Evolutionary conservation across 2,113 vertebrate species (phyloP).

Genomic region (Atlantisia rogersi): DNA sequence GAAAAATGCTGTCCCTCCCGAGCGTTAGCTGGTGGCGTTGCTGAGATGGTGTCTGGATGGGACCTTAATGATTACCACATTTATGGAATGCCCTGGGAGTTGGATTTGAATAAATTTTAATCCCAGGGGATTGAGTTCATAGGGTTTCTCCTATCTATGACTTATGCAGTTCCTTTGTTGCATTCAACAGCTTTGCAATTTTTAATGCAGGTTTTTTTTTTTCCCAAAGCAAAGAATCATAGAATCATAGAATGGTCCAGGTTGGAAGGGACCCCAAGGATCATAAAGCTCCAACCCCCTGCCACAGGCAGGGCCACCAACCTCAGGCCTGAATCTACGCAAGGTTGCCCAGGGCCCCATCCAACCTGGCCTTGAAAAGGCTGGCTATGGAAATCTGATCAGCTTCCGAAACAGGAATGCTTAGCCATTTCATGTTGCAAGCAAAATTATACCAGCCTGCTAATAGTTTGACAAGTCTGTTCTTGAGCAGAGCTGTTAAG

Average conservation of each 20-base stretch:
- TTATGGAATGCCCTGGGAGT: neutral
- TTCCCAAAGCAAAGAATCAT: neutral
- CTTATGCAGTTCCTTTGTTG: neutral
- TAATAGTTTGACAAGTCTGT: conserved; percentile 33
- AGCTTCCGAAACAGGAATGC: neutral
- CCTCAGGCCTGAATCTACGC: too few species aligned
- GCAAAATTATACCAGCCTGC: neutral
- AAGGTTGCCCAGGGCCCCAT: too few species aligned
- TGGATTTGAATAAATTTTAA: neutral
- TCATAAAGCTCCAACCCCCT: too few species aligned
- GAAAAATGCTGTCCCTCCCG: neutral
- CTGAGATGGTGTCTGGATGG: neutral
- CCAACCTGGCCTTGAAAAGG: neutral
- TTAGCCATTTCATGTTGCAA: conserved; percentile 2
- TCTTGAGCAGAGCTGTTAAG: conserved; percentile 32
- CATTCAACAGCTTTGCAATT: neutral
- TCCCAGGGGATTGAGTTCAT: neutral
- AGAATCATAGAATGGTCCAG: too few species aligned
- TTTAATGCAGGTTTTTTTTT: neutral
- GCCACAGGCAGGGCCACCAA: too few species aligned
- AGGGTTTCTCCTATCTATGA: neutral
- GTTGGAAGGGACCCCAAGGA: too few species aligned
- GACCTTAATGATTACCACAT: neutral
- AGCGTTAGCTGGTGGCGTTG: neutral
- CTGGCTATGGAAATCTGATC: neutral